Evolutionary conservation across 2,888 invertebrate species (phyloP), one percentile per base, ranked within the genome.

Genomic region (Achlya flavicornis): DNA sequence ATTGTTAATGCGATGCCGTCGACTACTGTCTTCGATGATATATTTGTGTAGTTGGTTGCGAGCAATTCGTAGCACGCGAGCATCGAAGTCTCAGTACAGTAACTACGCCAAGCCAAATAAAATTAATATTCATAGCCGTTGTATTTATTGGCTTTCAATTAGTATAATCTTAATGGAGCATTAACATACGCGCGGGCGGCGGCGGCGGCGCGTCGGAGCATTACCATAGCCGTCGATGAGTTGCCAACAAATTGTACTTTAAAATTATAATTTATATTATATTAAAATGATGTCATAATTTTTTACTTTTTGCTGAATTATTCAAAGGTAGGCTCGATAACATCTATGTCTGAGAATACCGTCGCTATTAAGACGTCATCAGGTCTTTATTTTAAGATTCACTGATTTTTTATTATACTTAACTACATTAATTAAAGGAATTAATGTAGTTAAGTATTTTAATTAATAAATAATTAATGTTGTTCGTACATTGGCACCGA

Each of bases 141-240:
- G 91, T 93, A 93, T 93, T 93, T 93, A 93, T 93, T 93, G 93
- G 92, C 93, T 92, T 93, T 93, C 93, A 93, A 93, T 93, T 93
- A 93, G 93, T 91, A 88, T 93, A 92, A 93, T 93, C 93, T 92
- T 93, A 92, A 93, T 93, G 92, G 93, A 89, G 91, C 90, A 92
- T 93, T 93, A 92, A 90, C 91, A 92, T 91, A 92, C 86, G 89
- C 87, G 89, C 89, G 86, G 87, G 87, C 88, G 90, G 86, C 86
- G 41, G n/a, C n/a, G n/a, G 60, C 43, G 59, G 38, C 53, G 85
- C 86, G 88, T 79, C 77, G 79, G 78, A 83, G 83, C 83, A 84
- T 86, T 84, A 85, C 85, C 86, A 85, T 83, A 80, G 80, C 82
- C 76, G 78, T 67, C 73, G 68, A 61, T 64, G 90, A 79, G 90